Conservation (phyloP, 2,113 vertebrate species). For the Dicaeum eximium region DNA sequence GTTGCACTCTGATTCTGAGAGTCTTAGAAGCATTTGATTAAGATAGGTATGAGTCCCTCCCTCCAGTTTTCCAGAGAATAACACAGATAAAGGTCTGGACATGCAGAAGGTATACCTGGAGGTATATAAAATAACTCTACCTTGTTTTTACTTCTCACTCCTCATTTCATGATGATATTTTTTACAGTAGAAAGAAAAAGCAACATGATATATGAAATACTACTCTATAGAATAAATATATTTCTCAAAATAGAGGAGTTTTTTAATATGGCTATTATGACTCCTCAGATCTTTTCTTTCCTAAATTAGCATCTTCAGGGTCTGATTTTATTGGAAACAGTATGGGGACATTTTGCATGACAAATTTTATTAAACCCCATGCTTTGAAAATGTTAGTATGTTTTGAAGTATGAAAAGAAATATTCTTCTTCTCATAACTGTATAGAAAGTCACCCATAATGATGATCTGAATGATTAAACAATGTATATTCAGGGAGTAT, state of each 20-base stretch:
- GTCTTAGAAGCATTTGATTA: not conserved
- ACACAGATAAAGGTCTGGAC: not conserved
- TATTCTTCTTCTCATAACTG: not conserved
- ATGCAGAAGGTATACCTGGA: not conserved
- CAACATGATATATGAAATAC: fast-evolving
- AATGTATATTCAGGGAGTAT: not conserved
- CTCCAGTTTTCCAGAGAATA: not conserved
- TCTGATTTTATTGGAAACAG: not conserved
- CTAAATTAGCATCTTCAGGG: not conserved
- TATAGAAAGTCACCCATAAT: not conserved
- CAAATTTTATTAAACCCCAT: not conserved
- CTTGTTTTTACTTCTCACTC: not conserved
- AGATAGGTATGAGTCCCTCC: not conserved
- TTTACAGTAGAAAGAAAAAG: not conserved
- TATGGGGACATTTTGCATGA: not conserved
- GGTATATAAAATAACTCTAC: not conserved
- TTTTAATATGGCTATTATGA: not conserved
- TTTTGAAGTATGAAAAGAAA: not conserved
- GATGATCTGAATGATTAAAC: not conserved
- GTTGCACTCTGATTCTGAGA: fast-evolving
- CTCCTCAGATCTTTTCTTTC: not conserved
- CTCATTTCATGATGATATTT: not conserved
- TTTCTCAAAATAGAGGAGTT: not conserved
- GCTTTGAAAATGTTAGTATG: not conserved
- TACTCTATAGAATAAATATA: not conserved